Evolutionary conservation across 1,140 invertebrate species (phyloP).

Genomic region (Cydia fagiglandana): DNA sequence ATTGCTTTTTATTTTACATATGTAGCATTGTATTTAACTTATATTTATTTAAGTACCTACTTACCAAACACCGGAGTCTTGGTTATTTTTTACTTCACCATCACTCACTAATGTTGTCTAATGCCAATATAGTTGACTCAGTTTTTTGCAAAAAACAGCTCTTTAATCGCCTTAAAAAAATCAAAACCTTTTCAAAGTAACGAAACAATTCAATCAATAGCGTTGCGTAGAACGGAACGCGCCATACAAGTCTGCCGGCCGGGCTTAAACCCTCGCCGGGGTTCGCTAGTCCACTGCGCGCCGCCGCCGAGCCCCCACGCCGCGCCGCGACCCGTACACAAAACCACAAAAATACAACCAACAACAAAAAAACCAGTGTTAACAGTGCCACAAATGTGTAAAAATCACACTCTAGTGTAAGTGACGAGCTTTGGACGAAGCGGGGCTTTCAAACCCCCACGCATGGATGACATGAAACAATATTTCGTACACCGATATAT

Average conservation of each 20-base stretch:
- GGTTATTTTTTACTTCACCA: no score
- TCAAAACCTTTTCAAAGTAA: neutral
- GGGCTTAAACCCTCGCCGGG: constrained; percentile 63
- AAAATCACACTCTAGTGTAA: neutral
- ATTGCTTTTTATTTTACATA: no score
- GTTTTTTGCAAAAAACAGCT: neutral
- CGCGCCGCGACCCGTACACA: constrained; percentile 46
- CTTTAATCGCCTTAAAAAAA: neutral
- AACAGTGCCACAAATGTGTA: constrained; percentile 35
- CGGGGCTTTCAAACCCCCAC: constrained; percentile 40
- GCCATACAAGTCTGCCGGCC: constrained; percentile 51
- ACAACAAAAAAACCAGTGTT: constrained; percentile 49
- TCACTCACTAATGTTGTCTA: no score
- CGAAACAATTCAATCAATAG: constrained; percentile 45
- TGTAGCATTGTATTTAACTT: no score
- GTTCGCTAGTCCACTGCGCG: constrained; percentile 54
- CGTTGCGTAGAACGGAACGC: constrained; percentile 61
- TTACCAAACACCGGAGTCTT: no score
- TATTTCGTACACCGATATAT: constrained; percentile 66
- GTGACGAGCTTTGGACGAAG: neutral
- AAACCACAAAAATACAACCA: constrained; percentile 71
- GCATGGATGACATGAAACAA: constrained; percentile 70
- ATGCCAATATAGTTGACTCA: neutral
- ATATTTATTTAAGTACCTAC: no score
- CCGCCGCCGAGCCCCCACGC: constrained; percentile 42